These are phyloP conservation scores for Tyto alba DNA, from an alignment of 2,113 vertebrate species.

Conservation along the genomic window DNA sequence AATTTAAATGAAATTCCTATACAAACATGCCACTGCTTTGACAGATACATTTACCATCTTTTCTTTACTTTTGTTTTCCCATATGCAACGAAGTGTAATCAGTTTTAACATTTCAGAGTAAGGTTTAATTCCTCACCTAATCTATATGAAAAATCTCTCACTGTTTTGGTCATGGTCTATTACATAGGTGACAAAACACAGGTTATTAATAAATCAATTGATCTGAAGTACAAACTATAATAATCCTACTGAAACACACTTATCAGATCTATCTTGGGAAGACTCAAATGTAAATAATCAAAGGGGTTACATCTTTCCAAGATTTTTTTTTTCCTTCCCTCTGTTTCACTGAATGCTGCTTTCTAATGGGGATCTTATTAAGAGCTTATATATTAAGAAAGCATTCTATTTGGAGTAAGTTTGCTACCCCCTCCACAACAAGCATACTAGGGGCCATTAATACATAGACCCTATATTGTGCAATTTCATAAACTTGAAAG, in stretches of 20 bases:
- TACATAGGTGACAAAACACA: neutral
- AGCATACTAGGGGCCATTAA: neutral
- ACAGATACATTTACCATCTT: neutral
- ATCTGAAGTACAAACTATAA: neutral
- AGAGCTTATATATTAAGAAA: neutral
- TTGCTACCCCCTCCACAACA: neutral
- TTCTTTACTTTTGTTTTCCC: neutral
- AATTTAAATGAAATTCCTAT: neutral
- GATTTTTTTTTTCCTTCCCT: neutral
- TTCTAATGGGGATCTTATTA: neutral
- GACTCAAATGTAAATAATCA: neutral
- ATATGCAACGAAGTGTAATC: neutral
- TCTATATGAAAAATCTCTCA: neutral
- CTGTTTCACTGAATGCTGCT: neutral
- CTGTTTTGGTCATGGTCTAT: neutral
- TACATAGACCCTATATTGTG: fast-evolving
- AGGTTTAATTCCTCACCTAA: neutral
- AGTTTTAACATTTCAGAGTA: neutral
- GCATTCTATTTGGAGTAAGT: neutral
- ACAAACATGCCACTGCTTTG: neutral
- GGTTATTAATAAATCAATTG: neutral
- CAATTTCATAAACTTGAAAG: neutral
- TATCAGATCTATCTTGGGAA: neutral
- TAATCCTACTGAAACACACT: neutral
- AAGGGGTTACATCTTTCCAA: neutral